Conservation (phyloP, 2,113 vertebrate genomes). For the Ailurus styani region DNA sequence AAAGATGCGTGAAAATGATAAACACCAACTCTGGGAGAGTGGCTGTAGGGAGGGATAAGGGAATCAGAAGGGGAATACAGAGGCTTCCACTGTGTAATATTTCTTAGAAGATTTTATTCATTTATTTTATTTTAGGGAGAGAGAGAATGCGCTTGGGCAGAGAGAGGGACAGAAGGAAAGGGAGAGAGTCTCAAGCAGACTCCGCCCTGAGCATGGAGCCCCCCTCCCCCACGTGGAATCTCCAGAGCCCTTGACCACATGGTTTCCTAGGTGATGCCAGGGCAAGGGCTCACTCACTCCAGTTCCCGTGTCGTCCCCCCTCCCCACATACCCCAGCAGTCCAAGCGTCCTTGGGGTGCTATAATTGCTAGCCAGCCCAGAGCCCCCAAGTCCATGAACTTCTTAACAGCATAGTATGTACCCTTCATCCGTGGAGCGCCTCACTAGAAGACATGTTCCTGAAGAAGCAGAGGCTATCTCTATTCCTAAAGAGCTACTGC, state of each 20-base stretch:
- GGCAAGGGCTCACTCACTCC: background rate
- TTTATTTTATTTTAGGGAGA: background rate
- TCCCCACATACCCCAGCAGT: background rate
- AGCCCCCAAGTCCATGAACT: background rate
- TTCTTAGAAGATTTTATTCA: background rate
- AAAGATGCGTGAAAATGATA: background rate
- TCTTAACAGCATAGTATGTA: background rate
- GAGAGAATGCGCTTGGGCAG: background rate
- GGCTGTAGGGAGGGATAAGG: background rate
- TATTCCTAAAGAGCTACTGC: background rate
- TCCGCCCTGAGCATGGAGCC: background rate
- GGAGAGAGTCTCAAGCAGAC: background rate
- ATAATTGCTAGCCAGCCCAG: background rate
- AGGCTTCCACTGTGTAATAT: background rate
- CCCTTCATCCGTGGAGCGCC: background rate
- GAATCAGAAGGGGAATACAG: background rate
- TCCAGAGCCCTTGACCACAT: background rate
- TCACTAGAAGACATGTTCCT: background rate
- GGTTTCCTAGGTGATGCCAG: background rate
- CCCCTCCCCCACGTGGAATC: background rate
- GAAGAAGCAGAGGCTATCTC: background rate
- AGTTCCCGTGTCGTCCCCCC: too few relatives aligned
- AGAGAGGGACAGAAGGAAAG: background rate
- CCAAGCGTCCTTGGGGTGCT: background rate
- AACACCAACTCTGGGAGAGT: background rate